A percentile compares a stretch with the other conserved stretches of the same genome.
These are phyloP conservation scores for Helicoverpa zea DNA, from an alignment of 1,140 invertebrate species.

Conservation along the genomic window DNA sequence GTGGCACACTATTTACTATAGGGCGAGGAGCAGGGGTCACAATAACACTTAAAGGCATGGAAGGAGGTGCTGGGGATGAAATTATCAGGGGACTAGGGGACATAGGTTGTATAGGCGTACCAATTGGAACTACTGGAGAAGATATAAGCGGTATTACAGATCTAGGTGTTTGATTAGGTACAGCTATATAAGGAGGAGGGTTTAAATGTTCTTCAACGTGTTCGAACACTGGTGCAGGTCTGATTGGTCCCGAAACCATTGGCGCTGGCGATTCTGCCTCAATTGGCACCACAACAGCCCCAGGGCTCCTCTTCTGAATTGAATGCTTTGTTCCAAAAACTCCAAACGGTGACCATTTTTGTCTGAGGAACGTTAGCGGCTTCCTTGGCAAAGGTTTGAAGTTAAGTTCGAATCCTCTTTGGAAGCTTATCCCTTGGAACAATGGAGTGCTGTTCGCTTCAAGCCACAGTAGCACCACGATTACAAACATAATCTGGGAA, in stretches of 20 bases:
- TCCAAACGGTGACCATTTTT: conserved; percentile 74
- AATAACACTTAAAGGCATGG: neutral
- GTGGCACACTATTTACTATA: neutral
- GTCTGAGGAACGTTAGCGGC: conserved; percentile 62
- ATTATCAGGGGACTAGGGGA: neutral
- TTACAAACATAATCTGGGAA: conserved; percentile 49
- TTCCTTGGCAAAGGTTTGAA: conserved; percentile 64
- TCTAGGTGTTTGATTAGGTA: neutral
- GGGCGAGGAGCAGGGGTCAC: neutral
- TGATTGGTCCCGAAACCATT: conserved; percentile 2
- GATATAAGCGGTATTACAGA: conserved; percentile 8
- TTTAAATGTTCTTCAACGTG: conserved; percentile 10
- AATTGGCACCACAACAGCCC: conserved; percentile 15
- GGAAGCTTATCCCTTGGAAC: conserved; percentile 60
- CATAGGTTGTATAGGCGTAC: neutral
- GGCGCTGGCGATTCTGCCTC: neutral
- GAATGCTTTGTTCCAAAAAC: conserved; percentile 66
- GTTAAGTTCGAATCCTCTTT: conserved; percentile 66
- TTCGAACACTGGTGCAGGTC: conserved; percentile 40
- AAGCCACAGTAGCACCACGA: conserved; percentile 27
- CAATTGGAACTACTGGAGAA: neutral
- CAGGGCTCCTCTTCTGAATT: conserved; percentile 64
- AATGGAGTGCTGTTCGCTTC: conserved; percentile 43
- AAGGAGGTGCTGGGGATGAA: neutral
- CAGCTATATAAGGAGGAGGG: neutral